phyloP scores from a whole-genome alignment of 2,113 vertebrate genomes.

The Corapipo altera region DNA sequence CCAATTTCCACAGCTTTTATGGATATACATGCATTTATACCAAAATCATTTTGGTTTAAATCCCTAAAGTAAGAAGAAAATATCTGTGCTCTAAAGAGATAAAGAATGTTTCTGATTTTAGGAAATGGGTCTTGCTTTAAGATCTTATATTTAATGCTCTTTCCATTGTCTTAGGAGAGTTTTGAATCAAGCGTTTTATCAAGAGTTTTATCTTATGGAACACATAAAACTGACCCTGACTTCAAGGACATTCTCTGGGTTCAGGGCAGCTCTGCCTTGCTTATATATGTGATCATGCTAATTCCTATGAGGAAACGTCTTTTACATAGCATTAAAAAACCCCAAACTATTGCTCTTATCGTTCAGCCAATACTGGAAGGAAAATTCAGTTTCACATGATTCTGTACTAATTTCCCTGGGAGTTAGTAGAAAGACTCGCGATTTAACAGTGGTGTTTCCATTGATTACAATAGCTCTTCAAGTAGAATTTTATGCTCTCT shows the following conservation, averaged over 20 bases:
- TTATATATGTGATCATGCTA: background rate
- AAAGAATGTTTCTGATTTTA: background rate
- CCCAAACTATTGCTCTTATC: background rate
- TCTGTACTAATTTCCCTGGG: background rate
- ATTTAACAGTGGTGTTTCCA: background rate
- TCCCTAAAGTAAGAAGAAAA: background rate
- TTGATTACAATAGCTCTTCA: rapidly evolving
- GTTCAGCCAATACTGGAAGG: background rate
- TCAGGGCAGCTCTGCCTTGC: background rate
- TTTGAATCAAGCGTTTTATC: background rate
- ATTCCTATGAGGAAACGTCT: background rate
- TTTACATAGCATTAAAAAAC: background rate
- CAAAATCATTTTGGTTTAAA: background rate
- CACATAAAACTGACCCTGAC: background rate
- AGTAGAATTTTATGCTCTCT: background rate
- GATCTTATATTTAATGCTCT: background rate
- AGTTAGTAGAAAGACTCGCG: background rate
- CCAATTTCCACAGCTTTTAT: background rate
- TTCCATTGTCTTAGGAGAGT: background rate
- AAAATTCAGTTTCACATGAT: background rate
- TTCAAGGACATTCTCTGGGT: background rate
- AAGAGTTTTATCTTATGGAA: background rate
- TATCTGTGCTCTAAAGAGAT: background rate
- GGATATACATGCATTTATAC: background rate
- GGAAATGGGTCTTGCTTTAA: background rate